Evolutionary conservation across 2,113 vertebrate genomes (phyloP), one percentile per base, ranked within the genome.

Genomic region (Urocynchramus pylzowi): DNA sequence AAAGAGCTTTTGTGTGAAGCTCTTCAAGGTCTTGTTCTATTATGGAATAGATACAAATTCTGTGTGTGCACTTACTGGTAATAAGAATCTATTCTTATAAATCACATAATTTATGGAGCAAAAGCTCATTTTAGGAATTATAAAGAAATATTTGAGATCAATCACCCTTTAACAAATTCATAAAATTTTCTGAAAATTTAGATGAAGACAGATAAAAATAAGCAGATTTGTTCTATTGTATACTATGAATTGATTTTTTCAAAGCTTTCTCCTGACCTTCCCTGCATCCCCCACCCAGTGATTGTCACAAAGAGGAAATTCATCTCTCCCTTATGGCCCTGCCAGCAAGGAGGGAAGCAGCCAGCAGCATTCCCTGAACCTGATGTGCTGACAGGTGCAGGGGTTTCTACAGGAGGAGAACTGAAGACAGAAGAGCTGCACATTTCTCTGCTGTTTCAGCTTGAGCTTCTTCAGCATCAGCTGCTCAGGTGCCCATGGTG

Each of bases 321-420:
- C 2, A 13, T 53, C 42, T 84, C 45, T 86, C 41, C 6, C 7
- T 9, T 31, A 24, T 14, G 20, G 15, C 18, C 13, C 33, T 15
- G 7, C 31, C 33, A 24, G 22, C 1, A 1, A 16, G 21, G 28
- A 84, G 21, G 15, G 39, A 54, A 49, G 44, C 31, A 81, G 64
- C n/a, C 3, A 20, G 24, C n/a, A 44, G 39, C 16, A 8, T n/a
- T 47, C 20, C 52, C 41, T 65, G 56, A 56, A 6, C 17, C 19
- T 2, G 3, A 16, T 5, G 7, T 59, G 33, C 60, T 44, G 22
- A 54, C n/a, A 26, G 28, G 16, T 1, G 1, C 1, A 1, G 15
- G 15, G 13, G 4, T 69, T 87, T 74, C 42, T 61, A 1, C 3
- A 2, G 10, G 33, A 30, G 24, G 35, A 78, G 30, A 45, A 27